Base-by-base conservation (phyloP, 1,140 invertebrate genomes). In the Listronotus oregonensis region DNA sequence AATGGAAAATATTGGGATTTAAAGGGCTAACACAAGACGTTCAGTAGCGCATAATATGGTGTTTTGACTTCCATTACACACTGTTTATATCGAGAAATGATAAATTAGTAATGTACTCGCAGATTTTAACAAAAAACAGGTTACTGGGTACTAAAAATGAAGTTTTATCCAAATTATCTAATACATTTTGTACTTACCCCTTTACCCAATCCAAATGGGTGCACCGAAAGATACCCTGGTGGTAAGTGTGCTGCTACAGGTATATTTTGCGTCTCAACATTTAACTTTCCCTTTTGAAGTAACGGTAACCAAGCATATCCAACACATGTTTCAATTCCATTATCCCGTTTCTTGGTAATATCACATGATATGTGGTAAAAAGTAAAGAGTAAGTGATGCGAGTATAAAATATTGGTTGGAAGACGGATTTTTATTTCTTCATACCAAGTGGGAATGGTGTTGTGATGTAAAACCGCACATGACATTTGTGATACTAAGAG, bases 301-400 rank as follows among this genome's bases (percentile, higher is more conserved):
- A 97, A 82, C 3, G 94, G 91, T 47, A 93, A 73, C 95, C 95
- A 98, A 8, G 94, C 87, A 81, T 94, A 97, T 0, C 96, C 96
- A 57, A 97, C 91, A 67, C 92, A 88, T 59, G 86, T 90, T 77
- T 97, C 94, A 34, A 95, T 86, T 1, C 85, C 84, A 12, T 86
- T 85, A 67, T 92, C 89, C 68, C 89, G 88, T 74, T 91, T 91
- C 77, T 95, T 94, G 55, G 88, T 87, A 68, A 90, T 85, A 80
- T 95, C 92, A 69, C 93, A 94, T 15, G 91, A 92, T 66, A 95
- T 89, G 75, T 96, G 94, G 75, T 91, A 89, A 79, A 96, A 96
- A 3, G 90, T 93, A 77, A 96, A 96, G 4, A 96, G 82, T 17
- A 96, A 75, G 75, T 96, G 94, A 78, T 95, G 93, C 34, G 87